Conservation (phyloP, 2,797 vertebrate species). For the Chelon auratus region DNA sequence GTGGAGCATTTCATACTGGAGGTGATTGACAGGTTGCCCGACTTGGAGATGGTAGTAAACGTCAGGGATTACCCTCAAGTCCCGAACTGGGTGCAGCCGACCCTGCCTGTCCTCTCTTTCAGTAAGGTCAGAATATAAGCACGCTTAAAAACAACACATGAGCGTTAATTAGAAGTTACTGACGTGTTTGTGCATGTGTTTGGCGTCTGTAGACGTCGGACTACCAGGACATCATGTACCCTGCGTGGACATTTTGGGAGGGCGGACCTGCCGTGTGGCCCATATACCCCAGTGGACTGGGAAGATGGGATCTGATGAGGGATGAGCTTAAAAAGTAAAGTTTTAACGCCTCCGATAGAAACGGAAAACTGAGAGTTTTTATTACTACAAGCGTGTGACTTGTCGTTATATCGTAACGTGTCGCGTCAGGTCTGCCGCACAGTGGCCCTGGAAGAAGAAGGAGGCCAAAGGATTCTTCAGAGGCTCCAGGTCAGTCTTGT, state of each 20-base stretch:
- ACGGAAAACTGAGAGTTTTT: too few species aligned
- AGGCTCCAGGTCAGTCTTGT: constrained; percentile 90
- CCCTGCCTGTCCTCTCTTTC: constrained; percentile 93
- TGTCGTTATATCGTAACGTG: not conserved
- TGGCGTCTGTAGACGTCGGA: constrained; percentile 87
- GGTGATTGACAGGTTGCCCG: constrained; percentile 88
- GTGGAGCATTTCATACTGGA: constrained; percentile 96
- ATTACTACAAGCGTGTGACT: too few species aligned
- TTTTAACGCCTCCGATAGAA: too few species aligned
- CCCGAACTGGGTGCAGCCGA: constrained; percentile 90
- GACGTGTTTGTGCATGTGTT: not conserved
- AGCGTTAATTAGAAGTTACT: not conserved
- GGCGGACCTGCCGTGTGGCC: constrained; percentile 99
- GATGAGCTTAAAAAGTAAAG: constrained; percentile 89
- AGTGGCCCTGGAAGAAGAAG: constrained; percentile 95
- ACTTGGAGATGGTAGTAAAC: constrained; percentile 96
- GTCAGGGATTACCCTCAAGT: constrained; percentile 99
- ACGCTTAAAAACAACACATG: not conserved
- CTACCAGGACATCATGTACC: constrained; percentile 98
- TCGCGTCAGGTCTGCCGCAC: constrained; percentile 87
- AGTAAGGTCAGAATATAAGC: constrained; percentile 90
- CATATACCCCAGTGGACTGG: constrained; percentile 96
- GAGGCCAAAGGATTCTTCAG: constrained; percentile 93
- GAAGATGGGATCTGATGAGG: constrained; percentile 98
- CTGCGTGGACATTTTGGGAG: constrained; percentile 99